phyloP scores from a whole-genome alignment of 2,113 vertebrate species.

The Corythoichthys haematopterus region DNA sequence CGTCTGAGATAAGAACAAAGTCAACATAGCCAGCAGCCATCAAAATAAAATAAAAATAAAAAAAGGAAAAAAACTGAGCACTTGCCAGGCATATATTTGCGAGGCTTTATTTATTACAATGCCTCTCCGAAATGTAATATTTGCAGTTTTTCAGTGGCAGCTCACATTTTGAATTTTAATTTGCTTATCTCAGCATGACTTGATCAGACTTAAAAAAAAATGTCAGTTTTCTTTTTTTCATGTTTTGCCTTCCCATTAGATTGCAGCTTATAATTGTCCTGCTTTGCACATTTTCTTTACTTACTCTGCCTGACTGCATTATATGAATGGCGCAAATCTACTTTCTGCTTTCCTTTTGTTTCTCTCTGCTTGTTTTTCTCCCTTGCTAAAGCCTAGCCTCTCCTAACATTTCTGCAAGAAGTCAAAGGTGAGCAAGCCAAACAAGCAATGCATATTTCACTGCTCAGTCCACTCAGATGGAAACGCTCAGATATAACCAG shows the following conservation, averaged over 20 bases:
- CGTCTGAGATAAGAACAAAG: slow-evolving; percentile 49
- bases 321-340: slow-evolving; percentile 45
- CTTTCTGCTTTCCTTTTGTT: slow-evolving; percentile 52
- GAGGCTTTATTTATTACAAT: slow-evolving; percentile 21
- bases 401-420: slow-evolving; percentile 71
- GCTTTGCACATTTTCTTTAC: slow-evolving; percentile 10
- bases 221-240: neutral
- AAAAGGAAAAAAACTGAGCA: neutral
- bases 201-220: slow-evolving; percentile 10
- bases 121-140: slow-evolving; percentile 7
- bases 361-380: slow-evolving; percentile 57
- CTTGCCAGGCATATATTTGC: slow-evolving; percentile 19
- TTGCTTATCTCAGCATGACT: slow-evolving; percentile 15
- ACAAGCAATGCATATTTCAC: slow-evolving; percentile 7
- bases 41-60: slow-evolving; percentile 15
- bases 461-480: neutral
- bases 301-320: slow-evolving; percentile 17
- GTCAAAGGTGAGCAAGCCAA: slow-evolving; percentile 70
- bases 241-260: slow-evolving; percentile 7
- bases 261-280: slow-evolving; percentile 5
- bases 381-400: slow-evolving; percentile 71
- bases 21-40: slow-evolving; percentile 30
- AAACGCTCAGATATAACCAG: neutral
- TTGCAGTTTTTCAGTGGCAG: slow-evolving; percentile 2
- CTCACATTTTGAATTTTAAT: neutral